phyloP scores from a whole-genome alignment of 2,113 vertebrate species.

The Oryzias woworae region DNA sequence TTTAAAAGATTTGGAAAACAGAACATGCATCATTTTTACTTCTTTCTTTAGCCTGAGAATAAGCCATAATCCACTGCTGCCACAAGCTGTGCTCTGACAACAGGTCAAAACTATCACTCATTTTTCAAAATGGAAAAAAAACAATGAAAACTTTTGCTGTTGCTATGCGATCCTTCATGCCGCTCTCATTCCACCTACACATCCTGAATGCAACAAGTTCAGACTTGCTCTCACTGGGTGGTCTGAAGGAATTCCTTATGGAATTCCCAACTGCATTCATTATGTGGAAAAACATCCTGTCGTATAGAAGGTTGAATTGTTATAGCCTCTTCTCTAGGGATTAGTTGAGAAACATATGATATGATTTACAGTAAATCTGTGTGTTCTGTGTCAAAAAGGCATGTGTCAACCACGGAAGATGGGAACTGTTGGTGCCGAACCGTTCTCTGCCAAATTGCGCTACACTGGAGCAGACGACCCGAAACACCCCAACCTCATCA shows the following conservation, averaged over 20 bases:
- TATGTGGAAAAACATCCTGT: conserved; percentile 2
- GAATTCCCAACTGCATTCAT: conserved; percentile 14
- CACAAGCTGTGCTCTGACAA: background rate
- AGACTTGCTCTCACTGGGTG: conserved; percentile 18
- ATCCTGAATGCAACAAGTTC: conserved; percentile 32
- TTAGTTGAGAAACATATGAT: too few species aligned
- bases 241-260: conserved; percentile 23
- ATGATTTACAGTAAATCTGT: background rate
- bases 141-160: conserved; percentile 8
- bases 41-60: background rate
- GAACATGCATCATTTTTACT: background rate
- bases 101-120: conserved; percentile 11
- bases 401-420: conserved; percentile 89
- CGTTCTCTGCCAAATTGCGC: conserved; percentile 92
- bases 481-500: conserved; percentile 87
- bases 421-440: conserved; percentile 90
- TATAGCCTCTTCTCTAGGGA: too few species aligned
- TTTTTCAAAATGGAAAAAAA: conserved; percentile 8
- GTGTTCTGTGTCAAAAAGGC: conserved; percentile 73
- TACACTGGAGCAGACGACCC: conserved; percentile 89
- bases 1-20: conserved; percentile 12
- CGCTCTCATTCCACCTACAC: conserved; percentile 33
- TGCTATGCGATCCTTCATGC: conserved; percentile 34
- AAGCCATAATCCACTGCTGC: background rate
- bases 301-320: too few species aligned